Percentiles rank a stretch among this genome's conserved stretches.
Evolutionary conservation across 2,797 vertebrate genomes (phyloP).

Genomic region (Hafferia zeledoni): DNA sequence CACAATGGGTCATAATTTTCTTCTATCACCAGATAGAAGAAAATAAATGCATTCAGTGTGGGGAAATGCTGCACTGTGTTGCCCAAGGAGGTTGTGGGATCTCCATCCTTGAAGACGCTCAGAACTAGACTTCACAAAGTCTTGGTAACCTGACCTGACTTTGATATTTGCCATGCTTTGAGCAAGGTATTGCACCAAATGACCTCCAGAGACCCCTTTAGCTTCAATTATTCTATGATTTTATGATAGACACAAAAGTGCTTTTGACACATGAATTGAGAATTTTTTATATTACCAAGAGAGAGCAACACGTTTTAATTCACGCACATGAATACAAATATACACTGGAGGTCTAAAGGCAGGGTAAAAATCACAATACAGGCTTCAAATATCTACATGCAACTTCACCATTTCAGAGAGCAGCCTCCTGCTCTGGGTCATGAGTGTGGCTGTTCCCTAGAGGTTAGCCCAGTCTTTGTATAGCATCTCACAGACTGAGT

Average conservation of each 20-base stretch:
- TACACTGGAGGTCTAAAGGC: background rate
- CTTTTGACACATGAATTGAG: background rate
- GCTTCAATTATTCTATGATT: background rate
- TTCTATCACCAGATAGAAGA: background rate
- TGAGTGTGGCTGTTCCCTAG: background rate
- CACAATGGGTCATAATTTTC: background rate
- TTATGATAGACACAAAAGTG: background rate
- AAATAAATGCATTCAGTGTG: background rate
- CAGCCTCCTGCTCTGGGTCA: background rate
- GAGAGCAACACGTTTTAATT: background rate
- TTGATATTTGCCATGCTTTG: background rate
- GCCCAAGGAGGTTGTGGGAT: background rate
- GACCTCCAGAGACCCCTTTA: background rate
- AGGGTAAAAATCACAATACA: background rate
- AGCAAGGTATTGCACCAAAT: background rate
- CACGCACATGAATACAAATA: rapidly evolving
- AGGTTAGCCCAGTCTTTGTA: background rate
- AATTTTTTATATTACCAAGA: background rate
- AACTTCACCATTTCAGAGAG: background rate
- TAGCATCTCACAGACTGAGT: background rate
- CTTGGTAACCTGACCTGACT: background rate
- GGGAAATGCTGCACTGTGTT: background rate
- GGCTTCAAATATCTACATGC: background rate
- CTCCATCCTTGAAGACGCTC: background rate
- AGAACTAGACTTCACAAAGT: background rate